Evolutionary conservation across 2,113 vertebrate species (phyloP).

Genomic region (Ptyas mucosa): DNA sequence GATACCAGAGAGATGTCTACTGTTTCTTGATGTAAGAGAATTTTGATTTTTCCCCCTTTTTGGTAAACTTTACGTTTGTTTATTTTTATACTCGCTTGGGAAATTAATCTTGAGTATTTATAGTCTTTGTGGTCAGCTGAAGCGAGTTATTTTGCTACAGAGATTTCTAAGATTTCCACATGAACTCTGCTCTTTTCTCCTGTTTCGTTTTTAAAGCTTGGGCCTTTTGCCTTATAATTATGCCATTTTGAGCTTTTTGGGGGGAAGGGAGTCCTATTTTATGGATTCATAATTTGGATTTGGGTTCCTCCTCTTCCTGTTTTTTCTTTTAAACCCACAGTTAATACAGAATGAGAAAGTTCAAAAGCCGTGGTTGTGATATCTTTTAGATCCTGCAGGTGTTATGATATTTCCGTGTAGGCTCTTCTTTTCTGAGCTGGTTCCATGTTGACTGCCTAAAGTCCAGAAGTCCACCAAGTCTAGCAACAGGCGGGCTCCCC

Average conservation of each 20-base stretch:
- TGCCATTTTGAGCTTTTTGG: conserved; percentile 44
- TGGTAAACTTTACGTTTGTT: conserved; percentile 48
- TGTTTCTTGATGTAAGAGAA: conserved; percentile 21
- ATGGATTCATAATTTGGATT: conserved; percentile 27
- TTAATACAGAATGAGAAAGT: not conserved
- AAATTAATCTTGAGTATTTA: conserved; percentile 73
- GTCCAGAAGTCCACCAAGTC: not conserved
- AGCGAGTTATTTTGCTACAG: conserved; percentile 69
- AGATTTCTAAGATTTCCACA: conserved; percentile 72
- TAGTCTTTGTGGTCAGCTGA: conserved; percentile 67
- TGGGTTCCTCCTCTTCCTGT: not conserved
- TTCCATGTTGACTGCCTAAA: not conserved
- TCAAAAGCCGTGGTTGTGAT: not conserved
- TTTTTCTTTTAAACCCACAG: conserved; percentile 22
- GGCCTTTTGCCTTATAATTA: conserved; percentile 53
- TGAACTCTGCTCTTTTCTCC: conserved; percentile 39
- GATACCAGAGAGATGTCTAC: conserved; percentile 1
- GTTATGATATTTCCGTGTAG: not conserved
- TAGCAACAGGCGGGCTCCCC: not conserved
- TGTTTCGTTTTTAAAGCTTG: conserved; percentile 23
- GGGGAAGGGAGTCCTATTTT: conserved; percentile 9
- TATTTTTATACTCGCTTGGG: conserved; percentile 48
- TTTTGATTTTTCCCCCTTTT: conserved; percentile 31
- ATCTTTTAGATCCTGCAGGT: not conserved
- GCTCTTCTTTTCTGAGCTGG: not conserved